phyloP scores from a whole-genome alignment of 2,113 vertebrate genomes.

The Neodon shergylaensis region DNA sequence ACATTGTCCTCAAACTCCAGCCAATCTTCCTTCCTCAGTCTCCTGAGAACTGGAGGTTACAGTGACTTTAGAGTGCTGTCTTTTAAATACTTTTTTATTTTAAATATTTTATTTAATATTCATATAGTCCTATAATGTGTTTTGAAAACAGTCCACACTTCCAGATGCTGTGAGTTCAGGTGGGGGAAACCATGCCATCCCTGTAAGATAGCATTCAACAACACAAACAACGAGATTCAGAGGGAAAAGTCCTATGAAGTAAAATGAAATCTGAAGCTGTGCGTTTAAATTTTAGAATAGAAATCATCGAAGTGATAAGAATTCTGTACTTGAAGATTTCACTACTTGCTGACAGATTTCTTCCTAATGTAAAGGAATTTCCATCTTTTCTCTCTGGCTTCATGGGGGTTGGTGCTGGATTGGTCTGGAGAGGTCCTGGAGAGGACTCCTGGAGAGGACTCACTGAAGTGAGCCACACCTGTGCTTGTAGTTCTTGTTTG shows the following conservation, averaged over 20 bases:
- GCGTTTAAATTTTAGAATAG: conserved; percentile 21
- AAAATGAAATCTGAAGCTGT: background rate
- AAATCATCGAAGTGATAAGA: background rate
- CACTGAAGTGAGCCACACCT: background rate
- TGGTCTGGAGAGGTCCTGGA: background rate
- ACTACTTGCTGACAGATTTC: background rate
- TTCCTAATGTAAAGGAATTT: conserved; percentile 39
- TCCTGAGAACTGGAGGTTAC: background rate
- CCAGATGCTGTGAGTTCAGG: background rate
- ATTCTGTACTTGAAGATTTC: conserved; percentile 27
- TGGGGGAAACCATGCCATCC: no score
- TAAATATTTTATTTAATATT: background rate
- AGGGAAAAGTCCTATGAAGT: background rate
- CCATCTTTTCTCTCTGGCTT: background rate
- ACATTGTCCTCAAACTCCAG: background rate
- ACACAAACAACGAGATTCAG: background rate
- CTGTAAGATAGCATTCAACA: background rate
- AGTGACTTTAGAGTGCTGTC: background rate
- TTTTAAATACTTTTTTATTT: background rate
- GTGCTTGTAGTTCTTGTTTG: background rate
- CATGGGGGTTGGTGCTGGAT: background rate
- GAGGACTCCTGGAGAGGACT: background rate
- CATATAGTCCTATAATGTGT: background rate
- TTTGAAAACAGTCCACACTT: background rate
- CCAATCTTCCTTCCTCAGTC: background rate